Evolutionary conservation across 2,113 vertebrate genomes (phyloP), one percentile per base, ranked within the genome.

Genomic region (Cromileptes altivelis): DNA sequence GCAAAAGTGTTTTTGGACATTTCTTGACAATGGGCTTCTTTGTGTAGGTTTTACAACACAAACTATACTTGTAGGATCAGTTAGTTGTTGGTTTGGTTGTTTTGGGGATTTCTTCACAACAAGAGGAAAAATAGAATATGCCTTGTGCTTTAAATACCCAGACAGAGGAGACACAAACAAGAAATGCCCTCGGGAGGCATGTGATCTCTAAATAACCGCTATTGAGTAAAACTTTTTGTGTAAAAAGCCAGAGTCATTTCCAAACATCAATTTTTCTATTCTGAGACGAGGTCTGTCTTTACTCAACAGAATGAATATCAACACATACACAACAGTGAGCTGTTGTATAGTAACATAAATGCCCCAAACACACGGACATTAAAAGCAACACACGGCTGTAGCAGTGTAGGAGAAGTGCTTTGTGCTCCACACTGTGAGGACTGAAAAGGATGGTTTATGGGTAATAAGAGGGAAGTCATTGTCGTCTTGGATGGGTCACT

Each of bases 401-500:
- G 53, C 23, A 15, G 8, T 27, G 17, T 21, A 60, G 57, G 18
- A 45, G 27, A 18, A 17, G 18, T 19, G 17, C 30, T 71, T 52
- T 25, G 17, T 12, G 7, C 23, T 61, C 9, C 19, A 80, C 79
- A 64, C 82, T 74, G 50, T 76, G 47, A 74, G 64, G 56, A 19
- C 0, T 79, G 68, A 70, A 85, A 80, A 71, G 72, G 61, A 27
- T 1, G 61, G 56, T 88, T 90, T 83, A 87, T 78, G 81, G 76
- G 88, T 69, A 60, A 85, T 86, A 85, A 90, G 74, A 78, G 63
- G 72, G 62, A 42, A n/a, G 68, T 64, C 71, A 80, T 58, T 85
- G 72, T 78, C 27, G 71, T 40, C n/a, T 37, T 52, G 1, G 12
- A 37, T 13, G 77, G 71, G 74, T 85, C 77, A 73, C 69, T 81